Base-by-base conservation (phyloP, 2,113 vertebrate genomes). In the Channa maculata region DNA sequence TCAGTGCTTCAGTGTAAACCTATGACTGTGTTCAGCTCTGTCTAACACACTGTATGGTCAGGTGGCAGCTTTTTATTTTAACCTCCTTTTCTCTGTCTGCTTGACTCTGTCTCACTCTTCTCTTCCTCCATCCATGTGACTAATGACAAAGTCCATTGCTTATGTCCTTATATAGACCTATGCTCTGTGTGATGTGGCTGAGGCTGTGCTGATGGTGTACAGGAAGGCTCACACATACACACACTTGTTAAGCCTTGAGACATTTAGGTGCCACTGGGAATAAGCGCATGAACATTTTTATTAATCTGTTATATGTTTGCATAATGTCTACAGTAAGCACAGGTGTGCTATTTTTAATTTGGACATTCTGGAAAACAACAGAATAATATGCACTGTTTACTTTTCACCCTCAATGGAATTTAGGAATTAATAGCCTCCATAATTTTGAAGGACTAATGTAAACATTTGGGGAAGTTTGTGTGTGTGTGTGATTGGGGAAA, bases 161-260 rank as follows among this genome's bases (percentile, higher is more conserved):
- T 66, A 89, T 93, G 86, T 90, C 93, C 94, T 92, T 95, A 94
- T 95, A 95, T 94, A 93, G 93, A 73, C 89, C 82, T 90, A 59
- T 69, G 79, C 77, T 83, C 67, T 86, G 83, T 74, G 65, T 82
- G 77, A 74, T 86, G 80, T 75, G 69, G 74, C 79, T 67, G 61
- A 69, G 65, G 71, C 85, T 53, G 58, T 70, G 79, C 75, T 36
- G 37, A 65, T 70, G 78, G 65, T 48, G 8, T 70, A 37, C 61
- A 44, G 54, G 53, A 59, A 59, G 71, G 33, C 68, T 63, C 65
- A 51, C 71, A 54, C 75, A 39, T 61, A 65, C 73, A 39, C 78
- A 53, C 65, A 64, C 64, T 46, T 2, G 7, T 36, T 63, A 36
- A 49, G 51, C 46, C 76, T 73, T 44, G 41, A 65, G 64, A 57